A percentile compares a stretch with the other conserved stretches of the same genome.
Conservation (phyloP, 1,140 invertebrate genomes). For the Andricus grossulariae region DNA sequence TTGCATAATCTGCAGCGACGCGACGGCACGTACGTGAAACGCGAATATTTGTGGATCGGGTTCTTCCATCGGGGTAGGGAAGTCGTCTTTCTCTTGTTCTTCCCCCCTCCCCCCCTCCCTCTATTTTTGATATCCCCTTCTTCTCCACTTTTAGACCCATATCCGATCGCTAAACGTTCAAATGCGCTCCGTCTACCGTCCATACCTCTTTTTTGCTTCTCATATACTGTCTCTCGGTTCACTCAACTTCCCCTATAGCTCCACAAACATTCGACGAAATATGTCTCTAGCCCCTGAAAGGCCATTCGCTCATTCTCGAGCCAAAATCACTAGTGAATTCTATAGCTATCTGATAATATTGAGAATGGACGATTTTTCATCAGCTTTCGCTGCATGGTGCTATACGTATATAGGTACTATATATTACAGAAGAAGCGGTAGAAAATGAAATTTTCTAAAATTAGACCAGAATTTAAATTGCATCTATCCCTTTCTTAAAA, state of each 20-base stretch:
- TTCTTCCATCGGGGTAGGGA: constrained; percentile 37
- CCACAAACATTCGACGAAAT: too few relatives aligned
- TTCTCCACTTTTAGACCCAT: not conserved
- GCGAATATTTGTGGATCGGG: constrained; percentile 49
- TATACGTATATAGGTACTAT: too few relatives aligned
- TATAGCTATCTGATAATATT: too few relatives aligned
- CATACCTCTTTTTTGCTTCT: constrained; percentile 31
- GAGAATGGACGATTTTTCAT: too few relatives aligned
- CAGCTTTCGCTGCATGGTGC: too few relatives aligned
- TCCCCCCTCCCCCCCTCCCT: not conserved
- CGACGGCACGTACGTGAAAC: constrained; percentile 54
- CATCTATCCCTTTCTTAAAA: too few relatives aligned
- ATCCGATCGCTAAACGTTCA: not conserved
- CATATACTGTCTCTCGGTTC: constrained; percentile 36
- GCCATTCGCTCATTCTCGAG: too few relatives aligned
- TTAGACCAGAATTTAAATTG: too few relatives aligned
- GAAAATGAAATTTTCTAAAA: too few relatives aligned
- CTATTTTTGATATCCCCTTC: constrained; percentile 6
- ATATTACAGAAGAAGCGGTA: too few relatives aligned
- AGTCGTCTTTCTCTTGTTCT: constrained; percentile 31
- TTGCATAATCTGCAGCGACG: constrained; percentile 69
- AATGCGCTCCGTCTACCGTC: constrained; percentile 29
- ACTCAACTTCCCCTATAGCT: constrained; percentile 32
- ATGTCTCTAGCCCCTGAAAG: too few relatives aligned
- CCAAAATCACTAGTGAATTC: too few relatives aligned